Conservation (phyloP, 2,797 vertebrate genomes). For the Ptychobarbus kaznakovi region DNA sequence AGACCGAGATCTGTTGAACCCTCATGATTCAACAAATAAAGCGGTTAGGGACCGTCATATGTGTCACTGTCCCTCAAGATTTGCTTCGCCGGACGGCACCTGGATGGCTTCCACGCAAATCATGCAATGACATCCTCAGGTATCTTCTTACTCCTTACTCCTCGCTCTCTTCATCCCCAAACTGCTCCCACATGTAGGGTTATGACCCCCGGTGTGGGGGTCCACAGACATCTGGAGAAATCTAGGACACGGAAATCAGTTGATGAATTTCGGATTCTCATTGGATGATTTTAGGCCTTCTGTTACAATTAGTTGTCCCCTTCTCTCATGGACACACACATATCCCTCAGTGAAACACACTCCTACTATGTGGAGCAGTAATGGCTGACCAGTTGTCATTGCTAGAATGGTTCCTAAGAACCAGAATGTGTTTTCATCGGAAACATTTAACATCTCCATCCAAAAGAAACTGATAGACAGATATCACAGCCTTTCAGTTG, state of each 20-base stretch:
- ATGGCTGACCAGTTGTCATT: constrained; percentile 74
- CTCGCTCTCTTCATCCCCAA: constrained; percentile 52
- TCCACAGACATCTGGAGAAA: constrained; percentile 79
- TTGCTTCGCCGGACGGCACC: neutral
- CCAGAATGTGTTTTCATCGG: constrained; percentile 21
- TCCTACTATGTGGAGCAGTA: constrained; percentile 69
- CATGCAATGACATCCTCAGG: constrained; percentile 46
- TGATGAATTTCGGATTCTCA: constrained; percentile 89
- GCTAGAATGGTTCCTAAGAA: constrained; percentile 49
- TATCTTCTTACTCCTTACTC: constrained; percentile 35
- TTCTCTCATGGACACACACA: neutral
- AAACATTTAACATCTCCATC: constrained; percentile 40
- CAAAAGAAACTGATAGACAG: constrained; percentile 6
- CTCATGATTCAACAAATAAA: constrained; percentile 10
- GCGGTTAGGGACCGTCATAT: neutral
- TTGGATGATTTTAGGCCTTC: constrained; percentile 59
- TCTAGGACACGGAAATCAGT: constrained; percentile 82
- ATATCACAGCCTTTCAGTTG: neutral
- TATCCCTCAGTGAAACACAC: constrained; percentile 55
- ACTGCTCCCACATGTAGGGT: constrained; percentile 77
- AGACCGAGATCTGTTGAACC: constrained; percentile 18
- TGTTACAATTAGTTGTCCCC: neutral
- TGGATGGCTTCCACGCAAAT: constrained; percentile 17
- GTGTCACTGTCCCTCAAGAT: neutral
- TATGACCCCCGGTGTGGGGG: constrained; percentile 71